Evolutionary conservation across 2,113 vertebrate species (phyloP), one percentile per base, ranked within the genome.

Genomic region (Illadopsis cleaveri): DNA sequence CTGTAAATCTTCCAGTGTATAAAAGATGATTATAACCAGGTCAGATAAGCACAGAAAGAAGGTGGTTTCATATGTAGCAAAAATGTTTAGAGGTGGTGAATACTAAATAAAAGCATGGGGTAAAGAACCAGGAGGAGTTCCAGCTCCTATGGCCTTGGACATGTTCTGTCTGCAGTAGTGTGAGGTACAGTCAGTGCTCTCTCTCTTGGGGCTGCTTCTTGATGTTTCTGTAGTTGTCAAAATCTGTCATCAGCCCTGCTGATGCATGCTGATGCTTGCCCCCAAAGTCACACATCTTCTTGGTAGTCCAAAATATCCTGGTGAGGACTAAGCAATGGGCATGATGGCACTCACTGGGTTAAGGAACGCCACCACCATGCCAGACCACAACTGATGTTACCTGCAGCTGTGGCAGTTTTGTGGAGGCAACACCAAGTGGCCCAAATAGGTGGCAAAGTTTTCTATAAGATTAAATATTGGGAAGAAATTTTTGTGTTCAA

Each of bases 141-240:
- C 21, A 42, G 17, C 35, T 85, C 12, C 14, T 7, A 1, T 27
- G 44, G 27, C 19, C 50, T 73, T 0, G 0, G 21, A 16, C 5
- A 1, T 4, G 11, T 61, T 73, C 30, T 61, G 16, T 51, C 31
- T 57, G 16, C 37, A 56, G 14, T 24, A 33, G 24, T 2, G 18
- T 12, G 15, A 51, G 42, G 19, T 33, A 14, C 27, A 18, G 9
- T 15, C 13, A 33, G 5, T 42, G n/a, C n/a, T 50, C 16, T 44
- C 20, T 60, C 31, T 70, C 50, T 33, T 65, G 40, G 14, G 6
- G 11, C 17, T 81, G 33, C 35, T 72, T 28, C 44, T 61, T 19
- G 0, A 19, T 35, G 31, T 13, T 25, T 28, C 37, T 54, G 35
- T 15, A n/a, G 25, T 40, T 54, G 37, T 82, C 42, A 73, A 2